Evolutionary conservation across 2,113 vertebrate species (phyloP).

Genomic region (Odontophorus gujanensis): DNA sequence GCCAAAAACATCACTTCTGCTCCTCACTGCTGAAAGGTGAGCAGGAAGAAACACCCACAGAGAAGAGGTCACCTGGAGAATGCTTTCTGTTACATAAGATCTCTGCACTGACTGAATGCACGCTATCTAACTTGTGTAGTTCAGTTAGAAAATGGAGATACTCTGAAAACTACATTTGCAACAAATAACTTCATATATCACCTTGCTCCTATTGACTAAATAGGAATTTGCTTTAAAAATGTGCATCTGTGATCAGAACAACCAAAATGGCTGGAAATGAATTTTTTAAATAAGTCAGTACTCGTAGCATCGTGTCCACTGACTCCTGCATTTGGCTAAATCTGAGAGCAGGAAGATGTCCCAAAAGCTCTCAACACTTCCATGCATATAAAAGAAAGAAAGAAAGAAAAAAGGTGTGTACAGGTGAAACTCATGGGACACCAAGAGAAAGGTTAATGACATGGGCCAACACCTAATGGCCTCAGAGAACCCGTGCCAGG

Average conservation of each 20-base stretch:
- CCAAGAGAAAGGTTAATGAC: conserved; percentile 50
- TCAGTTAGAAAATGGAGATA: not conserved
- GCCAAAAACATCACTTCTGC: not conserved
- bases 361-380: conserved; percentile 28
- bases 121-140: not conserved
- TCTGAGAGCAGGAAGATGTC: conserved; percentile 15
- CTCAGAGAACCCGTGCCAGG: conserved; percentile 33
- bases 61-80: not conserved
- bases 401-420: not conserved
- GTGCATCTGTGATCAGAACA: not conserved
- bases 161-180: not conserved
- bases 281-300: not conserved
- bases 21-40: not conserved
- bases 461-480: conserved; percentile 31
- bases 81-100: not conserved
- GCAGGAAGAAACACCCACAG: not conserved
- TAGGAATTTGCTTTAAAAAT: not conserved
- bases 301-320: not conserved
- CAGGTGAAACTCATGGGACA: not conserved
- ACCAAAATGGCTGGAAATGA: not conserved
- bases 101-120: not conserved
- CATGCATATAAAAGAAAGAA: not conserved
- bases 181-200: not conserved
- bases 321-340: conserved; percentile 16
- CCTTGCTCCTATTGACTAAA: not conserved